Evolutionary conservation across 1,140 invertebrate species (phyloP).

Genomic region (Triops longicaudatus): DNA sequence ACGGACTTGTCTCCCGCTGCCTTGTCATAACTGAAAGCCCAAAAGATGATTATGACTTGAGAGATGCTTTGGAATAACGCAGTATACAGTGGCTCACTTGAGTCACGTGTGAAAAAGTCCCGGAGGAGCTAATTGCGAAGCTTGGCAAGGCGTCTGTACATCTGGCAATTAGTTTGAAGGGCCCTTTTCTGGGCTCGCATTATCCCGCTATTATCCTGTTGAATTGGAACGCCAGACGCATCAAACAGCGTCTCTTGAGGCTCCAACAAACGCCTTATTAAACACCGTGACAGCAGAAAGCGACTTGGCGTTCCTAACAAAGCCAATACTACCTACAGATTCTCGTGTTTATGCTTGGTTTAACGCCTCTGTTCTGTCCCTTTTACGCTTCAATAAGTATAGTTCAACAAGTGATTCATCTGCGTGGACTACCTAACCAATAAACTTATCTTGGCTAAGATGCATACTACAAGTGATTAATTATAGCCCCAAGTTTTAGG

Average conservation of each 20-base stretch:
- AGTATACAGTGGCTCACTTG: constrained; percentile 7
- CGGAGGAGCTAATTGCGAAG: constrained; percentile 10
- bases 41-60: not conserved
- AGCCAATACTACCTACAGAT: not conserved
- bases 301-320: not conserved
- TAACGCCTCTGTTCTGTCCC: not conserved
- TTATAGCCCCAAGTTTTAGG: not conserved
- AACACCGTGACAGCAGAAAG: not conserved
- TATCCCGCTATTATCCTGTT: constrained; percentile 2
- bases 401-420: too few species aligned
- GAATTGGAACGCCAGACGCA: constrained; percentile 11
- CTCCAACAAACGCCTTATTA: constrained; percentile 7
- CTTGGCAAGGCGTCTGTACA: constrained; percentile 14
- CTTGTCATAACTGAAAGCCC: not conserved
- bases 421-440: too few species aligned
- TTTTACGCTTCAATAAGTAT: not conserved
- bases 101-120: constrained; percentile 14
- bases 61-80: constrained; percentile 2
- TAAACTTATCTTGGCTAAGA: not conserved
- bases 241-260: not conserved
- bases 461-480: not conserved
- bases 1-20: not conserved
- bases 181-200: not conserved
- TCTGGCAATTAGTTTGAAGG: constrained; percentile 6
- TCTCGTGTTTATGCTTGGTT: constrained; percentile 3